phyloP scores from a whole-genome alignment of 1,140 invertebrate genomes.

The Xylocopa sonorina region DNA sequence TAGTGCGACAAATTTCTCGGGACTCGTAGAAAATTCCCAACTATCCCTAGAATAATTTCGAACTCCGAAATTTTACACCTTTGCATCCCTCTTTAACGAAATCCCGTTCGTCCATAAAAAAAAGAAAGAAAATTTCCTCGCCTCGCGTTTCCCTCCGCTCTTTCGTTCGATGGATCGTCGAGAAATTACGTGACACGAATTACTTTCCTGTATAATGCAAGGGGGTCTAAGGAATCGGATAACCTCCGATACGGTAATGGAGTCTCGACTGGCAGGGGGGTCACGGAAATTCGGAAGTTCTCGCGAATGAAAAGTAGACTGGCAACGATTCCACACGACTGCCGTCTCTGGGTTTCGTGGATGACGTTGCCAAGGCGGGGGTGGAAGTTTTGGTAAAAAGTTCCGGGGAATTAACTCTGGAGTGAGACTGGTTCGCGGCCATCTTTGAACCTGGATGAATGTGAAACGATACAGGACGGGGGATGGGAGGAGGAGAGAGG shows the following conservation, averaged over 20 bases:
- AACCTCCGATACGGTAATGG: conserved; percentile 15
- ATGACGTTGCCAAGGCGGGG: neutral
- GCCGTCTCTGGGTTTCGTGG: neutral
- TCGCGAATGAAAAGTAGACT: neutral
- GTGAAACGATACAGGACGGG: conserved; percentile 26
- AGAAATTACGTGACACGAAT: neutral
- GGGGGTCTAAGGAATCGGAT: neutral
- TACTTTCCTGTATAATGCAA: neutral
- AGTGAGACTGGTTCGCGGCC: neutral
- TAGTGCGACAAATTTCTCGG: no score
- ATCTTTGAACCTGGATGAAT: conserved; percentile 29
- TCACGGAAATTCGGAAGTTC: conserved; percentile 31
- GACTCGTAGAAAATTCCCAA: no score
- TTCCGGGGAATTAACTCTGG: conserved; percentile 44
- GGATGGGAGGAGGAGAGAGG: neutral
- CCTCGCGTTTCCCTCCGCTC: neutral
- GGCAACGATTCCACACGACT: neutral
- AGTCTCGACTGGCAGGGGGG: neutral
- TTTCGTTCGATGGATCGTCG: neutral
- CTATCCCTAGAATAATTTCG: no score
- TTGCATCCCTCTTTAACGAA: no score
- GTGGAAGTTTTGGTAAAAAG: conserved; percentile 44
- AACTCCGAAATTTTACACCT: no score
- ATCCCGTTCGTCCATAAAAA: no score
- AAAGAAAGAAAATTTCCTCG: no score